Percentiles rank a stretch among this genome's conserved stretches.
phyloP scores from a whole-genome alignment of 2,113 vertebrate species.

The Spilogale gracilis region DNA sequence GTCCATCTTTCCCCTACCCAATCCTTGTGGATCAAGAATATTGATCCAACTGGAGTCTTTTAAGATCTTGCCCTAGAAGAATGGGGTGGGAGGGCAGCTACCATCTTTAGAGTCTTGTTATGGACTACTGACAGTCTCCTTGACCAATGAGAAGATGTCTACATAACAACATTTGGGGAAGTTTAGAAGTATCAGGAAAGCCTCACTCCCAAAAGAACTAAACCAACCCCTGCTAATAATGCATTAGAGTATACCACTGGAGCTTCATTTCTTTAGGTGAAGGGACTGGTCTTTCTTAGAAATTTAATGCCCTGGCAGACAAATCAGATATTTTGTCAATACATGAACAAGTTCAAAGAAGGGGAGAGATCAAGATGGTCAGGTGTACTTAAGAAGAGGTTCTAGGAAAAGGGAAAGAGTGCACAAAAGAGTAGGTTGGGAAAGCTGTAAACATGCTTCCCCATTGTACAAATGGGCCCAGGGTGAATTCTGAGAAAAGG shows the following conservation, averaged over 20 bases:
- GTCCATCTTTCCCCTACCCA: not conserved
- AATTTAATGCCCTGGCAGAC: not conserved
- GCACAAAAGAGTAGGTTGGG: not conserved
- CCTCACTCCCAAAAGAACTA: not conserved
- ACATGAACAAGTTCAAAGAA: not conserved
- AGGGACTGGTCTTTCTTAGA: not conserved
- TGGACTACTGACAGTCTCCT: not conserved
- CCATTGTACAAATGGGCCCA: not conserved
- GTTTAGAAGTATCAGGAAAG: not conserved
- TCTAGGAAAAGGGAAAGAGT: not conserved
- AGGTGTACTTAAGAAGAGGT: not conserved
- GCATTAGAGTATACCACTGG: not conserved
- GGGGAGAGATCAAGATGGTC: not conserved
- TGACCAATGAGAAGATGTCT: not conserved
- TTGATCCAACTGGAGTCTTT: not conserved
- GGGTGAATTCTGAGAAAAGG: not conserved
- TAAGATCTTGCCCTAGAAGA: not conserved
- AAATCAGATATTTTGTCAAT: not conserved
- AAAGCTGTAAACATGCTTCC: not conserved
- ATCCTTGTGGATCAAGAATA: not conserved
- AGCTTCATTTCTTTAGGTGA: not conserved
- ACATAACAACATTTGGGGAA: not conserved
- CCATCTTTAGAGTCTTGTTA: not conserved
- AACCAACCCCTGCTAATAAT: not conserved
- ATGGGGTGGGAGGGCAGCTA: not conserved